phyloP scores from a whole-genome alignment of 1,140 invertebrate genomes.

The Diploscapter pachys region DNA sequence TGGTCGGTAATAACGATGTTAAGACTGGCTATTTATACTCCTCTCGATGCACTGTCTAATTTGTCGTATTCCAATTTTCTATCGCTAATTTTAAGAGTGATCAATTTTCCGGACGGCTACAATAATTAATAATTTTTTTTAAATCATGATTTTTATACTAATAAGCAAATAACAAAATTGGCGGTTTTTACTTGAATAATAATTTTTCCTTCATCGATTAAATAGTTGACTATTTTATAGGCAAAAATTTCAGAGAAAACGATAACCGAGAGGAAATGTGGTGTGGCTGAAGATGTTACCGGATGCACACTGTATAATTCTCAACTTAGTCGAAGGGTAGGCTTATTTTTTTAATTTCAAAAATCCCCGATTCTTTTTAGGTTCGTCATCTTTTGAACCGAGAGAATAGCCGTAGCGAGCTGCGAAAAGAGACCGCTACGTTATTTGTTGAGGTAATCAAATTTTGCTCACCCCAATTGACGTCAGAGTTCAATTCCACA shows the following conservation, averaged over 20 bases:
- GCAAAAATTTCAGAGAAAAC: constrained; percentile 21
- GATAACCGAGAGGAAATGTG: constrained; percentile 25
- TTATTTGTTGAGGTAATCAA: constrained; percentile 18
- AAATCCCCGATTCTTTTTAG: not conserved
- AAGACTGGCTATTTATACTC: no score
- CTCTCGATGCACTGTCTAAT: no score
- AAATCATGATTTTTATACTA: no score
- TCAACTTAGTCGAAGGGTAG: constrained; percentile 26
- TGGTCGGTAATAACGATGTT: no score
- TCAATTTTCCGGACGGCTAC: no score
- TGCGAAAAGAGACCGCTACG: constrained; percentile 3
- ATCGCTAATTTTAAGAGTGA: no score
- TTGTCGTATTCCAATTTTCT: no score
- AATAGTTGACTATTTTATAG: no score
- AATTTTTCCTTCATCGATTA: no score
- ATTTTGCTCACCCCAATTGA: not conserved
- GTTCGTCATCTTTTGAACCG: constrained; percentile 18
- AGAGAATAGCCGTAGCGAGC: constrained; percentile 3
- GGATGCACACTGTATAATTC: constrained; percentile 31
- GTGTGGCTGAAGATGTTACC: constrained; percentile 21
- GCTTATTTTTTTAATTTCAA: not conserved
- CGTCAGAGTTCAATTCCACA: not conserved
- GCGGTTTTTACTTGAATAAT: no score
- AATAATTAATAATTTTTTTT: no score
- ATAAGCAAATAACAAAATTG: no score